Evolutionary conservation across 2,888 invertebrate genomes (phyloP).

Genomic region (Eupeodes luniger): DNA sequence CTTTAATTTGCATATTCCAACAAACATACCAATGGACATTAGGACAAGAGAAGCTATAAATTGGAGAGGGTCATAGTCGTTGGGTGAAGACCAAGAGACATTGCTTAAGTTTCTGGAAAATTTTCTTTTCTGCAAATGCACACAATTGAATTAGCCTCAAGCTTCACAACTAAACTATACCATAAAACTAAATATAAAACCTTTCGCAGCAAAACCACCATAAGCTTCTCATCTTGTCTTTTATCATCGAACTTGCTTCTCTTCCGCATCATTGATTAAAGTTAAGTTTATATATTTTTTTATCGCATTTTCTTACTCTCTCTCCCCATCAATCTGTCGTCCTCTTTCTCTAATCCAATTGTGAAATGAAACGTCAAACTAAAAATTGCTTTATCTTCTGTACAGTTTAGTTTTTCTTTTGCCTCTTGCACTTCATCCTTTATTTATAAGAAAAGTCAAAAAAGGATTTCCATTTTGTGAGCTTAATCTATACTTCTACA

Average conservation of each 20-base stretch:
- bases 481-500: neutral
- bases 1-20: neutral
- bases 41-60: neutral
- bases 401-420: neutral
- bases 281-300: constrained; percentile 42
- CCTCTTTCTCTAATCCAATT: constrained; percentile 67
- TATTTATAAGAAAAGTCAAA: constrained; percentile 41
- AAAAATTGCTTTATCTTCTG: constrained; percentile 69
- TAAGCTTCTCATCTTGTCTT: constrained; percentile 55
- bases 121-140: constrained; percentile 5
- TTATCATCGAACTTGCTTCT: constrained; percentile 46
- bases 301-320: constrained; percentile 48
- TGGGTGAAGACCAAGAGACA: neutral
- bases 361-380: constrained; percentile 75
- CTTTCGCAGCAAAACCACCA: constrained; percentile 40
- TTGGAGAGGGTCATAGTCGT: constrained; percentile 7
- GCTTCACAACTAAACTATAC: constrained; percentile 29
- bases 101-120: constrained; percentile 38
- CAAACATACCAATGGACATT: neutral
- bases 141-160: constrained; percentile 57
- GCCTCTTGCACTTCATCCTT: constrained; percentile 46
- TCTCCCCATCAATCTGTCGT: constrained; percentile 52
- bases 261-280: constrained; percentile 68
- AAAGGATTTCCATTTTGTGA: constrained; percentile 10
- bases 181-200: constrained; percentile 29